Base-by-base conservation (phyloP, 2,113 vertebrate species). In the Myanophis thanlyinensis region DNA sequence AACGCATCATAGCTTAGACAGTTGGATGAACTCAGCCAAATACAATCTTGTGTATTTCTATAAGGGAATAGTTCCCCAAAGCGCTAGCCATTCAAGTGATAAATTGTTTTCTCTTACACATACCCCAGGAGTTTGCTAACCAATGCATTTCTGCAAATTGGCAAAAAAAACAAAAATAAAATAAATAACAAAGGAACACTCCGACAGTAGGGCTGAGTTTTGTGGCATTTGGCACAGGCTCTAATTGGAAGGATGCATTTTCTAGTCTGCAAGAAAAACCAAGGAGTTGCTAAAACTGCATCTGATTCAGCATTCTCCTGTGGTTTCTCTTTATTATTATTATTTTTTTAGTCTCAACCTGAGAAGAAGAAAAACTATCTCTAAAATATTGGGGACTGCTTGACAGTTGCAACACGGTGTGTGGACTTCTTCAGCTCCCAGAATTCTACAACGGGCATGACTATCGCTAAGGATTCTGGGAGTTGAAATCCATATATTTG, bases 121-220 rank as follows among this genome's bases (percentile, higher is more conserved):
- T 94, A 95, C 94, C 93, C 44, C 89, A 91, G 95, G 96, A 95
- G 11, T 62, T 18, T 92, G 94, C 93, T 96, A 96, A 96, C 95
- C 95, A 93, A 88, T 90, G 87, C 8, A 89, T 93, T 95, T 73
- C 90, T 94, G 85, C 89, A 96, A 96, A 95, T 62, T 93, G 94
- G 95, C 94, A 93, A 47, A 40, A n/a, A n/a, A n/a, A n/a, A n/a
- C n/a, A n/a, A n/a, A 80, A 95, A 30, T 11, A 59, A 27, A 92
- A 96, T 92, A 95, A 95, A 96, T 90, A 94, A 95, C 51, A 95
- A 94, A 90, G 48, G 91, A 94, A 54, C 53, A 90, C 62, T 0
- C 0, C 84, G 0, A 5, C 27, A 87, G 49, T 62, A 80, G 15
- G 49, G 13, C 88, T 92, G 89, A 59, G 86, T 54, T 94, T 91